Base-by-base conservation (phyloP, 2,888 invertebrate genomes). In the Neoascia interrupta region DNA sequence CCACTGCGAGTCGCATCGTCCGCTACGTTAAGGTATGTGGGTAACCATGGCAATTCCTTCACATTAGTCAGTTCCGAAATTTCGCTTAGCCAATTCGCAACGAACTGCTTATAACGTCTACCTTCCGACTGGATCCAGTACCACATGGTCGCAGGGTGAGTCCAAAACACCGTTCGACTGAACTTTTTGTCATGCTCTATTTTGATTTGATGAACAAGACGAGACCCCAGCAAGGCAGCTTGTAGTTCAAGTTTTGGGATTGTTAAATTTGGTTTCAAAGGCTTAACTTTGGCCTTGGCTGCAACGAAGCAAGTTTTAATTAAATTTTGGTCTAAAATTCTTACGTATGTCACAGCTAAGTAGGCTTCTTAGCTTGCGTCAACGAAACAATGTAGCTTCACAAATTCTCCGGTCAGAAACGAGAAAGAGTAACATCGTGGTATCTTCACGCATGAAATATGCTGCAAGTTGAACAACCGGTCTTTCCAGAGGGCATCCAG, bases 391-490 rank as follows among this genome's bases (percentile, higher is more conserved):
- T 41, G 39, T 19, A 41, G 5, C 5, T 41, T 21, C 5, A 41
- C 41, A 11, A 5, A n/a, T 1, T 11, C 5, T n/a, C 5, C 5
- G 21, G 5, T 11, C 5, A 41, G 16, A 5, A 21, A 19, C n/a
- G 2, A 19, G 1, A 5, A 5, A 5, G 13, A 37, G 37, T 26
- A 31, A 10, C 19, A 11, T 19, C 19, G 1, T 10, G 41, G 41
- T 2, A 41, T 19, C n/a, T 3, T 19, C n/a, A 41, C n/a, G n/a
- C n/a, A 10, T 8, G 19, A 19, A 19, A 41, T 8, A 10, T 39
- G 15, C 10, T 36, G 15, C 2, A 66, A 19, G 41, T 18, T 41
- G 3, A 10, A 8, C 8, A 54, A 26, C 81, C 82, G 74, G 3
- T 21, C 26, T 2, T 26, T 26, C 53, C 64, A 80, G 5, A 19